Evolutionary conservation across 2,888 invertebrate genomes (phyloP), one percentile per base, ranked within the genome.

Genomic region (Euphydryas editha): DNA sequence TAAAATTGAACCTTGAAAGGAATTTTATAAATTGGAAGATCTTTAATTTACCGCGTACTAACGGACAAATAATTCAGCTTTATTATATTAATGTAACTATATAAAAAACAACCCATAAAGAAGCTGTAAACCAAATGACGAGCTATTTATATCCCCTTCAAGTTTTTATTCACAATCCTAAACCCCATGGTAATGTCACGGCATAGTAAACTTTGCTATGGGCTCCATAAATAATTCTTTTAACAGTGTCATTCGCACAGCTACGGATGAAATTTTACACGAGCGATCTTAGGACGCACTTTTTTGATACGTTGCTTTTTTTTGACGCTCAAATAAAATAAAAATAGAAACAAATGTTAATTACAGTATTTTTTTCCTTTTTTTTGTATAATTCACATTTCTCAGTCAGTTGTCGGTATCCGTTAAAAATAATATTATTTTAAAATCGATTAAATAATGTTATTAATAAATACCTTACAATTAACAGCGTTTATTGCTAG

Each of bases 211-310:
- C 67, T 75, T 73, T 69, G 67, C 69, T 77, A 78, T 79, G 76
- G 76, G 65, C 65, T 60, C 74, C 77, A 78, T 83, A 82, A 82
- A 83, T 78, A 79, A 75, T 75, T 78, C 75, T 74, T 79, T 78
- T 77, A 77, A 76, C 75, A 76, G 71, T 81, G 83, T 81, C 80
- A 82, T 82, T 82, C 78, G 80, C 82, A 75, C 75, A 80, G 75
- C 69, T 61, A 62, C 51, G 36, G n/a, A 20, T 10, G 46, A 2
- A 46, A 36, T 75, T 77, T 77, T 73, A 76, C 73, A 76, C 64
- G 75, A 58, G 68, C 61, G 74, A 58, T 44, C 60, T 62, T 68
- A 59, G 49, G 63, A 64, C 68, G 73, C 60, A 8, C 8, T 5
- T 8, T 30, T 30, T 30, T 30, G 8, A 30, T 30, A 8, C 8